Conservation (phyloP, 2,113 vertebrate species). For the Ptyas mucosa region DNA sequence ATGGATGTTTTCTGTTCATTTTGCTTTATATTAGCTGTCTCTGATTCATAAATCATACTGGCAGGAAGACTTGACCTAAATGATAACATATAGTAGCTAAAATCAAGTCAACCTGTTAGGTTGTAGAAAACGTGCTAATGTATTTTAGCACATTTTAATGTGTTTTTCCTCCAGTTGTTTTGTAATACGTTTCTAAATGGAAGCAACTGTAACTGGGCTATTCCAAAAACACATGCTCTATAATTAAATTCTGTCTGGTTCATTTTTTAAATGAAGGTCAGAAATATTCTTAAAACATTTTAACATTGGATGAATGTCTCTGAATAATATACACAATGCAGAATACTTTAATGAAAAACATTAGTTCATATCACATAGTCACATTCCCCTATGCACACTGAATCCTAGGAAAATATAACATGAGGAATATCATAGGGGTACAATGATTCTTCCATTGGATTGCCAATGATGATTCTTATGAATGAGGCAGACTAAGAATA, state of each 20-base stretch:
- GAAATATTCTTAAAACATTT: neutral
- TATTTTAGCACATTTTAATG: neutral
- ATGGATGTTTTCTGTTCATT: neutral
- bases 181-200: neutral
- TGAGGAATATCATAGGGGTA: neutral
- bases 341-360: neutral
- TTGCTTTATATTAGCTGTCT: neutral
- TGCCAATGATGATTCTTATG: neutral
- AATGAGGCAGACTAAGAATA: neutral
- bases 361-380: neutral
- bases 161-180: neutral
- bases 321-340: neutral
- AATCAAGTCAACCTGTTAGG: neutral
- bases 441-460: neutral
- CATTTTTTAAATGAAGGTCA: neutral
- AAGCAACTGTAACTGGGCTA: neutral
- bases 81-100: neutral
- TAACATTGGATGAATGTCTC: neutral
- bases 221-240: neutral
- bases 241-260: neutral
- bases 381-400: neutral
- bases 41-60: neutral
- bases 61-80: neutral
- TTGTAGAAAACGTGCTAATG: neutral
- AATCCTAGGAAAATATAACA: neutral